A percentile compares a stretch with the other conserved stretches of the same genome.
Conservation (phyloP, 2,113 vertebrate species). For the Kobus ellipsiprymnus region DNA sequence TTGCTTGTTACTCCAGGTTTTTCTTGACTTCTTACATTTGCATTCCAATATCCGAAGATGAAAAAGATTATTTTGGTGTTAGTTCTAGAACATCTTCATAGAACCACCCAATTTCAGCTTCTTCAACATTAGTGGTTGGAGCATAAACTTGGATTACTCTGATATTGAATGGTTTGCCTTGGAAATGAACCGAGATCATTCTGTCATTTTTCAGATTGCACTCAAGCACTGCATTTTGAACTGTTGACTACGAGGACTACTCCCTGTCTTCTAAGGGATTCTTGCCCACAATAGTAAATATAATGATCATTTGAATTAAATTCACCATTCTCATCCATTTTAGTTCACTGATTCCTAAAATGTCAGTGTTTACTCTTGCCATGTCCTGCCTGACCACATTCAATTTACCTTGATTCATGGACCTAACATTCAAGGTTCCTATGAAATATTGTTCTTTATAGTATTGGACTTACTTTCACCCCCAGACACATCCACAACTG, state of each 20-base stretch:
- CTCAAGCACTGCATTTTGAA: not conserved
- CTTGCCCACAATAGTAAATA: not conserved
- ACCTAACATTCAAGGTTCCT: not conserved
- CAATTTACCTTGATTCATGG: not conserved
- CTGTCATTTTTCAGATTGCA: not conserved
- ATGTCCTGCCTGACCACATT: not conserved
- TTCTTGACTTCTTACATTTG: not conserved
- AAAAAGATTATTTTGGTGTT: not conserved
- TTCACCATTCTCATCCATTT: not conserved
- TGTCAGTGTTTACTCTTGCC: not conserved
- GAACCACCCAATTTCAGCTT: not conserved
- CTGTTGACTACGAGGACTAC: not conserved
- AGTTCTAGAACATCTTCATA: not conserved
- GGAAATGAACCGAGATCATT: not conserved
- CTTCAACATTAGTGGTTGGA: not conserved
- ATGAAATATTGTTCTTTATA: not conserved
- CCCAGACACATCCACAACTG: not conserved
- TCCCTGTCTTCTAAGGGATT: not conserved
- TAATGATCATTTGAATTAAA: not conserved
- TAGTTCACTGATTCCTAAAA: not conserved
- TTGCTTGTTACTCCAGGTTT: not conserved
- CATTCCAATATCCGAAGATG: not conserved
- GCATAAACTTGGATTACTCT: not conserved
- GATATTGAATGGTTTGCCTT: not conserved
- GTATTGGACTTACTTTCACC: not conserved